Evolutionary conservation across 2,797 vertebrate species (phyloP), one percentile per base, ranked within the genome.

Genomic region (Eidolon dupreanum): DNA sequence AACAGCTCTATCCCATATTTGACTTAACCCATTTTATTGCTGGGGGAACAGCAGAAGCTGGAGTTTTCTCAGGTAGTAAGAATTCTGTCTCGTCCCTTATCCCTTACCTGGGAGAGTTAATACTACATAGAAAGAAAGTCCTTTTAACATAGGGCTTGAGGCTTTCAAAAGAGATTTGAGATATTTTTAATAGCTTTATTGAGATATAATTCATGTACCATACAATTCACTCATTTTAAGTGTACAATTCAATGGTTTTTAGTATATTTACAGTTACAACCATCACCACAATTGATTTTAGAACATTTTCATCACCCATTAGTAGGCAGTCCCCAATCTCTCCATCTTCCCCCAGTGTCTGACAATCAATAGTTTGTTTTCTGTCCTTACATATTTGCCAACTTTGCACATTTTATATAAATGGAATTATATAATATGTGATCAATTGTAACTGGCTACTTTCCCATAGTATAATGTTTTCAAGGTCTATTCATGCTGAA

Each of bases 161-260:
- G 5, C 10, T 51, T 90, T 61, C 19, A 41, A 28, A 91, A 85
- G 22, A 77, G 7, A 84, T 53, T 26, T 66, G 36, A 82, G 4
- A 1, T 16, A 71, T 28, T 88, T 66, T 82, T 66, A 86, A 59
- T 13, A 63, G 10, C 10, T 74, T 82, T 77, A 68, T 59, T 88
- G 61, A 63, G 55, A 75, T 51, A 68, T 22, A 95, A 94, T 51
- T 97, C 3, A 70, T 12, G 28, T 65, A 59, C 9, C 16, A 36
- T n/a, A 41, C 7, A 66, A 55, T 74, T 46, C 31, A 73, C 36
- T 26, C 19, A 73, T 41, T 90, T 46, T 55, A 93, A 81, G 24
- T 9, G 1, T 33, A 36, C 7, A 63, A 55, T 71, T 70, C 38
- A 12, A 6, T 63, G 6, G 0, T 12, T 90, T 86, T 75, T 51